Evolutionary conservation across 2,888 invertebrate genomes (phyloP).

Genomic region (Ennomos fuscantarius): DNA sequence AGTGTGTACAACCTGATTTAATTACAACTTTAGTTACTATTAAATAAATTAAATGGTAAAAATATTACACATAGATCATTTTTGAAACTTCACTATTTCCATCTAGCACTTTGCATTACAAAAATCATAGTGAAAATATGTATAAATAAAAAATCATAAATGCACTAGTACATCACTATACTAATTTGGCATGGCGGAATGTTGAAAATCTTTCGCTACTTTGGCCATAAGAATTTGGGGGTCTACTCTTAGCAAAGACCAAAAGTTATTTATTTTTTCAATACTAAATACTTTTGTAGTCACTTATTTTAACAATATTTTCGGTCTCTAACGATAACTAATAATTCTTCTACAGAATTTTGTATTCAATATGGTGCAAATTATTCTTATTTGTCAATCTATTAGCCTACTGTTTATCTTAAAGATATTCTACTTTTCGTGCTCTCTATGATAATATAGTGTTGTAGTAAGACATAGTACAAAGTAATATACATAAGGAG

Average conservation of each 20-base stretch:
- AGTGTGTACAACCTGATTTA: too few relatives aligned
- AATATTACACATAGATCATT: too few relatives aligned
- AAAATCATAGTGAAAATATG: constrained; percentile 9
- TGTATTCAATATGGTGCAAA: constrained; percentile 20
- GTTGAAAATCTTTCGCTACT: constrained; percentile 66
- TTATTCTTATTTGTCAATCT: constrained; percentile 30
- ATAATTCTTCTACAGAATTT: constrained; percentile 9
- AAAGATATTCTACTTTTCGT: constrained; percentile 27
- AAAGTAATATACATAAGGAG: constrained; percentile 34
- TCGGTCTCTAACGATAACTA: background rate
- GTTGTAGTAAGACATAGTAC: constrained; percentile 24
- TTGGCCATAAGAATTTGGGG: constrained; percentile 50
- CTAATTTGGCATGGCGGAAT: constrained; percentile 81
- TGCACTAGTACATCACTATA: constrained; percentile 58
- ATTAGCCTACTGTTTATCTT: constrained; percentile 25
- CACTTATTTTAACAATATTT: background rate
- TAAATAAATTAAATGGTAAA: too few relatives aligned
- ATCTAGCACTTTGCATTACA: constrained; percentile 10
- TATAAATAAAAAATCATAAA: constrained; percentile 56
- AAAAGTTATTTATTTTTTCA: background rate
- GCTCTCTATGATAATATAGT: constrained; percentile 24
- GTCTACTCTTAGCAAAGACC: background rate
- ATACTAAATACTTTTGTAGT: too few relatives aligned
- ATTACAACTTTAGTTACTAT: too few relatives aligned
- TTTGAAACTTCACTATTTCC: constrained; percentile 10